Conservation (phyloP, 2,888 invertebrate genomes). For the Loripinus fragilis region DNA sequence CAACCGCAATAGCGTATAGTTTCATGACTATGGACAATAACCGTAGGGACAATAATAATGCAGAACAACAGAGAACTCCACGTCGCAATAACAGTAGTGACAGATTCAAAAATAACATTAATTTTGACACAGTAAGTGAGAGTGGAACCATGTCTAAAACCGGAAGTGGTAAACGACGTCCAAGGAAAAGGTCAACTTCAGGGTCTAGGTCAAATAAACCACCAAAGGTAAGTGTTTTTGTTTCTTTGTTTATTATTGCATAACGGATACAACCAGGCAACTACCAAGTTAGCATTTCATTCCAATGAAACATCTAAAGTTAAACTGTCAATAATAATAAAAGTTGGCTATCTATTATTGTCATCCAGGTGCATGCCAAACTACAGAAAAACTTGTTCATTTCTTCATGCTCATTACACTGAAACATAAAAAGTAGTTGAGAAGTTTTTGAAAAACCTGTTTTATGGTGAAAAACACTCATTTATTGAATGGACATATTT, state of each 20-base stretch:
- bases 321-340: too few relatives aligned
- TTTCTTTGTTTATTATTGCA: neutral
- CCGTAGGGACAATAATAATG: neutral
- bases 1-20: slow-evolving; percentile 61
- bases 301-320: too few relatives aligned
- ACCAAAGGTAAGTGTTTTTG: slow-evolving; percentile 20
- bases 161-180: slow-evolving; percentile 27
- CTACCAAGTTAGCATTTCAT: too few relatives aligned
- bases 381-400: too few relatives aligned
- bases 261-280: too few relatives aligned
- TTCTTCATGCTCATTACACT: too few relatives aligned
- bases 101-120: slow-evolving; percentile 41
- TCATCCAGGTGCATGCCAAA: too few relatives aligned
- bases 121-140: slow-evolving; percentile 53
- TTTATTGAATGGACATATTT: too few relatives aligned
- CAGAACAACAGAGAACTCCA: neutral
- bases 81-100: slow-evolving; percentile 18
- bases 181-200: slow-evolving; percentile 43
- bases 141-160: slow-evolving; percentile 33
- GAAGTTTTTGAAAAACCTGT: too few relatives aligned
- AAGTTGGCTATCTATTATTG: too few relatives aligned
- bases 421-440: too few relatives aligned
- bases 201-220: slow-evolving; percentile 41
- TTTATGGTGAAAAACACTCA: too few relatives aligned
- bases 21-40: slow-evolving; percentile 54